Conservation (phyloP, 2,797 vertebrate species). For the Poeciliopsis turneri region DNA sequence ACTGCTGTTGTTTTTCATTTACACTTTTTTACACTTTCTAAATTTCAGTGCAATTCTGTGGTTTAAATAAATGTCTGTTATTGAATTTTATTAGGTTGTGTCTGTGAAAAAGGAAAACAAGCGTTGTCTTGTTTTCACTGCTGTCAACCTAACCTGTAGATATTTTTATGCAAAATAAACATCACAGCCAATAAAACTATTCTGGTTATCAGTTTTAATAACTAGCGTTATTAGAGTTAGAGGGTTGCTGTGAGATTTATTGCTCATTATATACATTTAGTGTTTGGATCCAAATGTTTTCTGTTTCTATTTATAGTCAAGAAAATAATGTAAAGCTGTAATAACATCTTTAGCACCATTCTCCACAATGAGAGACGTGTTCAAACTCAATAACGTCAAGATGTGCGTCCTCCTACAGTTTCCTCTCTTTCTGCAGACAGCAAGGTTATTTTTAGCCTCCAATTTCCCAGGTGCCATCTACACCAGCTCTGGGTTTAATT, state of each 20-base stretch:
- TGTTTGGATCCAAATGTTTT: neutral
- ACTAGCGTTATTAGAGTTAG: neutral
- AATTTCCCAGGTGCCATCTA: constrained; percentile 53
- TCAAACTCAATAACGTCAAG: neutral
- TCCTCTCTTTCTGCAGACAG: constrained; percentile 60
- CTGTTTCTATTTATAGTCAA: neutral
- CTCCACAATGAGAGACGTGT: neutral
- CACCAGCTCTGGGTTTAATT: constrained; percentile 61
- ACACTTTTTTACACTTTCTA: neutral
- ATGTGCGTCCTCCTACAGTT: constrained; percentile 40
- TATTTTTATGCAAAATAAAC: neutral
- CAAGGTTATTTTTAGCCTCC: constrained; percentile 70
- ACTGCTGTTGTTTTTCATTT: neutral
- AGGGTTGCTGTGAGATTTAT: neutral
- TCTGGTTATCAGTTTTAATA: neutral
- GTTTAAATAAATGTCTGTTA: neutral
- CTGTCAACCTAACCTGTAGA: neutral
- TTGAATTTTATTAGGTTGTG: neutral
- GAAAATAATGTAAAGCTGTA: neutral
- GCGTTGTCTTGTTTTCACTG: neutral
- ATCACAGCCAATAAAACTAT: neutral
- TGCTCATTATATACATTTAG: neutral
- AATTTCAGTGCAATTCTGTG: neutral
- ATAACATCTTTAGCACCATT: neutral
- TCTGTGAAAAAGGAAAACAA: neutral